Evolutionary conservation across 2,888 invertebrate genomes (phyloP).

Genomic region (Eugnorisma glareosa): DNA sequence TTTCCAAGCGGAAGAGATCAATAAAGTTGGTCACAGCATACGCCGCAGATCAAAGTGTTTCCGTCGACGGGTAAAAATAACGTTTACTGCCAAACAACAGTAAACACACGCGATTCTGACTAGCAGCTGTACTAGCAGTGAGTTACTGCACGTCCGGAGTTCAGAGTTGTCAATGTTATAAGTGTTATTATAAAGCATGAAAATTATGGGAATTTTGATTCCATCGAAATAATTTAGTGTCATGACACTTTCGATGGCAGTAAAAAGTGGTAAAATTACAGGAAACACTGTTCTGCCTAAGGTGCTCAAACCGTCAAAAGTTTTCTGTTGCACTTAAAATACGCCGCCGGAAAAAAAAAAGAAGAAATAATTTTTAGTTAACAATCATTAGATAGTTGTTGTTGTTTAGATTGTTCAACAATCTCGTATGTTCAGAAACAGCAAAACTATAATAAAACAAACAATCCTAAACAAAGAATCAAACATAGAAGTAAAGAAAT

Average conservation of each 20-base stretch:
- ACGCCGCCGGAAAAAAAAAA: background rate
- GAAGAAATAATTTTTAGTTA: too few relatives aligned
- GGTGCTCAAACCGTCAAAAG: background rate
- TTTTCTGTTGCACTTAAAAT: background rate
- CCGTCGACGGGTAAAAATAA: slow-evolving; percentile 78
- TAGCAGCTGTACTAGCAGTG: slow-evolving; percentile 45
- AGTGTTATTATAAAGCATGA: background rate
- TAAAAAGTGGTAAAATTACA: background rate
- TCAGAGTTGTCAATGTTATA: background rate
- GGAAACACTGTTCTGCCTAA: background rate
- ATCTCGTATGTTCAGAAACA: background rate
- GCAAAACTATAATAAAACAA: background rate
- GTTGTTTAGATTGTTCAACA: too few relatives aligned
- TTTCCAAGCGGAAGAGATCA: slow-evolving; percentile 69
- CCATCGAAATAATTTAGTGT: background rate
- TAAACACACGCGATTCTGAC: slow-evolving; percentile 66
- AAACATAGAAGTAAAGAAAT: background rate
- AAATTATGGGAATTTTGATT: background rate
- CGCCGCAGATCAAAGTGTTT: slow-evolving; percentile 70
- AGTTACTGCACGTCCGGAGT: slow-evolving; percentile 9
- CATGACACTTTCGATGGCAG: background rate
- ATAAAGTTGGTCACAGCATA: slow-evolving; percentile 68
- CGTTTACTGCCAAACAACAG: slow-evolving; percentile 77
- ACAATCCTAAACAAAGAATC: background rate
- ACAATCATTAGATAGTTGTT: too few relatives aligned